phyloP scores from a whole-genome alignment of 2,888 invertebrate species.

The Polyommatus icarus region DNA sequence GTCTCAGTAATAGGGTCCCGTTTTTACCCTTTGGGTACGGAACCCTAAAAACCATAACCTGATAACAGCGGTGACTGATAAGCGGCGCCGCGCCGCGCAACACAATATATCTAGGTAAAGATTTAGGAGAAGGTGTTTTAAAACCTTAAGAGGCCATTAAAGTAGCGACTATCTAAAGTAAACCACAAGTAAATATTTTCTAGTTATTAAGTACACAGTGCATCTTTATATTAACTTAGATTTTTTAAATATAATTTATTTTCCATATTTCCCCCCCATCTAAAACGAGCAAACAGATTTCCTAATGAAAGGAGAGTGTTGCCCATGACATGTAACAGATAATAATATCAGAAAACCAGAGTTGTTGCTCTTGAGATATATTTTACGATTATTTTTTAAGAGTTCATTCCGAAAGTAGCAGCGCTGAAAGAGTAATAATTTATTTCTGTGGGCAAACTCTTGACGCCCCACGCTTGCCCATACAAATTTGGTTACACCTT shows the following conservation, averaged over 20 bases:
- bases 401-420: no score
- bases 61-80: constrained; percentile 42
- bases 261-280: neutral
- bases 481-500: no score
- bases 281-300: neutral
- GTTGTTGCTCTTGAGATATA: no score
- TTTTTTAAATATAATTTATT: neutral
- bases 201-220: no score
- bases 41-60: constrained; percentile 26
- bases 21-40: no score
- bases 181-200: neutral
- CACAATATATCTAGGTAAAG: constrained; percentile 6
- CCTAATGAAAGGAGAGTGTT: neutral
- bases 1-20: no score
- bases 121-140: neutral
- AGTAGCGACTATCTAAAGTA: neutral
- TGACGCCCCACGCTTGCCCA: no score
- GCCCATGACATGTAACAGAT: neutral
- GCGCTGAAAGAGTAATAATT: no score
- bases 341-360: no score
- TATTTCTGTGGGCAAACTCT: no score
- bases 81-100: neutral
- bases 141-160: neutral
- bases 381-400: no score
- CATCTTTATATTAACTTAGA: neutral